Evolutionary conservation across 2,797 vertebrate genomes (phyloP).

Genomic region (Brotogeris chrysoptera): DNA sequence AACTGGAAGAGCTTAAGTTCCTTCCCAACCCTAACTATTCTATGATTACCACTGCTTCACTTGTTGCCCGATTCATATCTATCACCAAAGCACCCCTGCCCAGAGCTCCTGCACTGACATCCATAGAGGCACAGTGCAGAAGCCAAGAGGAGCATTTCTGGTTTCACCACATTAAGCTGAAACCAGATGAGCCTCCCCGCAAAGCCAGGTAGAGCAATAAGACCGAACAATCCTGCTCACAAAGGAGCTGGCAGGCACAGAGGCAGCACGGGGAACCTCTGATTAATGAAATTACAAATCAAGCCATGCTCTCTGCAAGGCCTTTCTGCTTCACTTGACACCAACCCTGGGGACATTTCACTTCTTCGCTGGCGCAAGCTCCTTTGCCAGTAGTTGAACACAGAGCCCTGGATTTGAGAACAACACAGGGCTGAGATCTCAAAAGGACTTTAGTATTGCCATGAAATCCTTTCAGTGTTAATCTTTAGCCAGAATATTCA

Average conservation of each 20-base stretch:
- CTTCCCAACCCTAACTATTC: no score
- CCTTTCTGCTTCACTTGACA: slow-evolving; percentile 50
- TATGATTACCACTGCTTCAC: neutral
- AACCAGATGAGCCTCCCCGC: neutral
- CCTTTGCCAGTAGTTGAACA: neutral
- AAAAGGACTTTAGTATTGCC: neutral
- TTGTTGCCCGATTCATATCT: rapidly evolving
- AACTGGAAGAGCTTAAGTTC: no score
- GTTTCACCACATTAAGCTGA: rapidly evolving
- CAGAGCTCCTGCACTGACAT: neutral
- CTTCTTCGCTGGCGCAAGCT: slow-evolving; percentile 3
- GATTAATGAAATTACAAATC: slow-evolving; percentile 69
- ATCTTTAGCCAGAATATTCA: neutral
- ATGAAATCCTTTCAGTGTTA: neutral
- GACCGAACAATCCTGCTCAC: neutral
- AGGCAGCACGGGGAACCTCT: slow-evolving; percentile 1
- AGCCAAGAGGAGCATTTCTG: neutral
- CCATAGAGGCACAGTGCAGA: neutral
- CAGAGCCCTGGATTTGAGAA: neutral
- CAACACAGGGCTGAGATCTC: neutral
- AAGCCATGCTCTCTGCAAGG: slow-evolving; percentile 22
- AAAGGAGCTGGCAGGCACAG: slow-evolving; percentile 1
- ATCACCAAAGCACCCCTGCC: neutral
- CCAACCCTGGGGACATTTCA: slow-evolving; percentile 24
- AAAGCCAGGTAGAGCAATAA: neutral